phyloP scores from a whole-genome alignment of 2,797 vertebrate species.

The Miichthys miiuy region DNA sequence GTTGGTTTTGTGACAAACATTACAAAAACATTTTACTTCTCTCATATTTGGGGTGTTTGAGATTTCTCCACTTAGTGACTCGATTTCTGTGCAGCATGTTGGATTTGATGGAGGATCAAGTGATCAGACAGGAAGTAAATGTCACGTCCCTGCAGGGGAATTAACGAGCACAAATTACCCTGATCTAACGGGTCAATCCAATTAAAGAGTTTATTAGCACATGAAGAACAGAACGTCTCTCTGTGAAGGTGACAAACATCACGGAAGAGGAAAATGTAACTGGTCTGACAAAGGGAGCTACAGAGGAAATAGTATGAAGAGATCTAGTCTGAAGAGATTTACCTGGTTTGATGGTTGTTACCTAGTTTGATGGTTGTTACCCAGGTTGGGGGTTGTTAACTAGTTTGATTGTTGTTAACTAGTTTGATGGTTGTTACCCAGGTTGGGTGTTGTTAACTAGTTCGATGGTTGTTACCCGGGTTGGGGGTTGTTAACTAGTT shows the following conservation, averaged over 20 bases:
- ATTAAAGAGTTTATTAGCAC: slow-evolving; percentile 57
- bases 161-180: slow-evolving; percentile 56
- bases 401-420: background rate
- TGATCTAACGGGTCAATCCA: slow-evolving; percentile 49
- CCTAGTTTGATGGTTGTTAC: background rate
- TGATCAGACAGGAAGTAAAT: slow-evolving; percentile 26
- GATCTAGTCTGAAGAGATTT: no score
- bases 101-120: slow-evolving; percentile 28
- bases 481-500: background rate
- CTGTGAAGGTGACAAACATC: slow-evolving; percentile 37
- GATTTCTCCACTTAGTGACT: no score
- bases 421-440: background rate
- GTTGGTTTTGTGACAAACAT: background rate
- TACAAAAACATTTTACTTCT: background rate
- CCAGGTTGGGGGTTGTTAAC: no score
- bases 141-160: slow-evolving; percentile 3
- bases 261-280: background rate
- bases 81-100: no score
- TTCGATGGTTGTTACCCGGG: no score
- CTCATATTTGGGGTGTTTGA: background rate
- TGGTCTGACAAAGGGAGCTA: background rate
- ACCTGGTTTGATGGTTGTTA: background rate
- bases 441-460: accelerated
- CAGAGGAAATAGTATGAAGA: no score
- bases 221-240: slow-evolving; percentile 2